Base-by-base conservation (phyloP, 2,113 vertebrate genomes). In the Phalacrocorax pelagicus region DNA sequence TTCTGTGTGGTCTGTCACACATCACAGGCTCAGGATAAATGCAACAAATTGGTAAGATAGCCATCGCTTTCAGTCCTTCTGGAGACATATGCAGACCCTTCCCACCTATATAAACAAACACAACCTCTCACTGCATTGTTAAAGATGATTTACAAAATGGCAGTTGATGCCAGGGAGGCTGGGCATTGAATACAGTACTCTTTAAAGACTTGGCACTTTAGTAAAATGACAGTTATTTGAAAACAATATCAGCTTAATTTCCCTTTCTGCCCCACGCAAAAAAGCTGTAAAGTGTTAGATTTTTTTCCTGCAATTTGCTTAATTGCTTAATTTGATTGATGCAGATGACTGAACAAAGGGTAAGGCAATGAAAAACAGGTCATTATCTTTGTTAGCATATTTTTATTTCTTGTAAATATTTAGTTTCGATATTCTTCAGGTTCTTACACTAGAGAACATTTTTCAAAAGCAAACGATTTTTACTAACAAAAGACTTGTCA, bases 371-470 rank as follows among this genome's bases (percentile, higher is more conserved):
- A 74, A 81, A 89, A 92, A 5, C 20, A 65, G 44, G 8, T 23
- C 62, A 90, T 81, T 94, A 85, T 63, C 85, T 94, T 82, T 89
- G 36, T 90, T 62, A 73, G 15, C 38, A 24, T 17, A 46, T 42
- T 86, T 90, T 24, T n/a, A 71, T 86, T 93, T 95, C 77, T 49
- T 90, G 70, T 88, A 96, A 96, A 97, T 92, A 94, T 79, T 95
- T 72, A 36, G 27, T 26, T 94, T 79, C 5, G 9, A 46, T 87
- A 92, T 67, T 79, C 67, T 85, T 85, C 46, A 29, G 54, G 38
- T 79, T 91, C 49, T 87, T 82, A 54, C 51, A 40, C 49, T 40
- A 38, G 44, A 71, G 80, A 81, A 42, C 27, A 62, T 85, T 91
- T 88, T 80, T 72, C 91, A 85, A 90, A 90, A 94, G 65, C n/a